These are phyloP conservation scores for roundworm (Caenorhabditis elegans) DNA, from an alignment of 1,140 invertebrate species.

Conservation along the genomic window DNA sequence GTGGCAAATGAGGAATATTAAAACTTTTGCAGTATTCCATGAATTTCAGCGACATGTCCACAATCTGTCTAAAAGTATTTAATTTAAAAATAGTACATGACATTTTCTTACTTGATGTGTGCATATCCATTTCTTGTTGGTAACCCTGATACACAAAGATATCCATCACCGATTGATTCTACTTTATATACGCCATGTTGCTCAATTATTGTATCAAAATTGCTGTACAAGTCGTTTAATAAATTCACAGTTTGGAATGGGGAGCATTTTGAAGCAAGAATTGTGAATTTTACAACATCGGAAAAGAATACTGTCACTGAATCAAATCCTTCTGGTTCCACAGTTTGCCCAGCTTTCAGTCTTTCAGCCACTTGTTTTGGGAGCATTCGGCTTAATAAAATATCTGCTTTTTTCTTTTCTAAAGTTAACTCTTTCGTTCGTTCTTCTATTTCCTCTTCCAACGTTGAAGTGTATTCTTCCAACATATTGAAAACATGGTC, in stretches of 20 bases:
- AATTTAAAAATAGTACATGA: too few relatives aligned
- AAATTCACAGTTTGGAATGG: slow-evolving; percentile 72
- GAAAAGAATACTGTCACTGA: slow-evolving; percentile 50
- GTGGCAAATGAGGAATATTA: slow-evolving; percentile 72
- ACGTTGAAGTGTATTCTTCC: neutral
- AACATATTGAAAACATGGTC: slow-evolving; percentile 21
- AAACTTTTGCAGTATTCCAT: slow-evolving; percentile 73
- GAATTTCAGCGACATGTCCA: neutral
- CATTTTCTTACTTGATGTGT: neutral
- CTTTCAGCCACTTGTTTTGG: slow-evolving; percentile 48
- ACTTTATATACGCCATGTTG: slow-evolving; percentile 77
- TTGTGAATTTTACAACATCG: slow-evolving; percentile 85
- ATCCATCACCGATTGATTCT: slow-evolving; percentile 48
- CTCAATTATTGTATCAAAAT: slow-evolving; percentile 78
- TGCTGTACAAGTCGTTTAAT: slow-evolving; percentile 80
- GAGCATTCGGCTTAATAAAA: slow-evolving; percentile 49
- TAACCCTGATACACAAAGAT: slow-evolving; percentile 74
- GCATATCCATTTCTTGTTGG: slow-evolving; percentile 69
- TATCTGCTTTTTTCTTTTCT: slow-evolving; percentile 50
- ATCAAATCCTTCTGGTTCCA: slow-evolving; percentile 50
- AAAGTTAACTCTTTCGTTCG: slow-evolving; percentile 47
- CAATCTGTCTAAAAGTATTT: slow-evolving; percentile 12
- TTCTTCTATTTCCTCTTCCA: slow-evolving; percentile 43
- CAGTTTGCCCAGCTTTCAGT: slow-evolving; percentile 44
- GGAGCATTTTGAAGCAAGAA: slow-evolving; percentile 69